Percentiles rank a stretch among this genome's conserved stretches.
Evolutionary conservation across 2,113 vertebrate species (phyloP).

Genomic region (Apus apus): DNA sequence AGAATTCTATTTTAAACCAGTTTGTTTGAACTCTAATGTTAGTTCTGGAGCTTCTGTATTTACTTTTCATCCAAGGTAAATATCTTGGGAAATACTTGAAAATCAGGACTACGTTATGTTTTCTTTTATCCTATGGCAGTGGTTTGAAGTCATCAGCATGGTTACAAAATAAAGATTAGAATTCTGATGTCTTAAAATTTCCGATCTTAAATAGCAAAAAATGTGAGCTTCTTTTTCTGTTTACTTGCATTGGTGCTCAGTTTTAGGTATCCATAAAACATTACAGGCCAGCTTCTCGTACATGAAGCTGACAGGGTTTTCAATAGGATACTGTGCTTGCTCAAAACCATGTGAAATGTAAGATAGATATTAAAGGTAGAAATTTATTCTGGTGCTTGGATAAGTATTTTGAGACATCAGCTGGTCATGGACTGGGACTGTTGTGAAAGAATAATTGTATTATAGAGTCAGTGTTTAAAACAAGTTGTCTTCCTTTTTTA

Average conservation of each 20-base stretch:
- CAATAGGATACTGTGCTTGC: background rate
- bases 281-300: background rate
- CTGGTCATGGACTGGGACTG: background rate
- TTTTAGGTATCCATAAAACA: background rate
- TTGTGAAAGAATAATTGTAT: background rate
- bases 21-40: background rate
- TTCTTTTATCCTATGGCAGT: background rate
- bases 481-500: background rate
- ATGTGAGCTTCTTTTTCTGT: background rate
- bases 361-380: background rate
- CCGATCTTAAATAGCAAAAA: background rate
- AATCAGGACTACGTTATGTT: background rate
- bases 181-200: background rate
- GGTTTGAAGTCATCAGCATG: background rate
- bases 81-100: slow-evolving; percentile 20
- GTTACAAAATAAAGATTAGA: background rate
- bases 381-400: background rate
- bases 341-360: background rate
- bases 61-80: slow-evolving; percentile 21
- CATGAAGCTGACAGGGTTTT: background rate
- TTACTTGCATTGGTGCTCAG: background rate
- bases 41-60: background rate
- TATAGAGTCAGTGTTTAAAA: background rate
- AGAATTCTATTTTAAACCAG: background rate
- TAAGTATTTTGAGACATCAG: background rate